phyloP scores from a whole-genome alignment of 2,113 vertebrate genomes.

The Xiphophorus hellerii region DNA sequence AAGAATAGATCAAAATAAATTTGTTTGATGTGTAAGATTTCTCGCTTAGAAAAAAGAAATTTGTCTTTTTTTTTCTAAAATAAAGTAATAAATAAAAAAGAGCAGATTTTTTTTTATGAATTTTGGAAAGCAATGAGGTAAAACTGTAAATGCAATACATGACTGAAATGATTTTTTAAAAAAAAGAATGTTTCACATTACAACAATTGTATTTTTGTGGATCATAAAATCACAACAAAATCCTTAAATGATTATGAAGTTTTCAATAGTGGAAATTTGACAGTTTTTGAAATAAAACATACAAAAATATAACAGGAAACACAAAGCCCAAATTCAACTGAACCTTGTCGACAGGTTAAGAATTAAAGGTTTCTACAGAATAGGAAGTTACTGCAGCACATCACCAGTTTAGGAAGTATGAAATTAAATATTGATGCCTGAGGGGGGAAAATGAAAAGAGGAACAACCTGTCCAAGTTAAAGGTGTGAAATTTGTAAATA shows the following conservation, averaged over 20 bases:
- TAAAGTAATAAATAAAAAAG: no score
- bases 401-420: not conserved
- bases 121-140: not conserved
- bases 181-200: constrained; percentile 18
- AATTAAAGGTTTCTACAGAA: constrained; percentile 16
- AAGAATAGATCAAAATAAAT: constrained; percentile 1
- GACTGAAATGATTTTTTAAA: not conserved
- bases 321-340: not conserved
- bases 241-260: not conserved
- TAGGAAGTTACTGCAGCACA: constrained; percentile 9
- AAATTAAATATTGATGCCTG: constrained; percentile 37
- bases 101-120: not conserved
- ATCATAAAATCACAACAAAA: constrained; percentile 5
- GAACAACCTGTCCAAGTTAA: constrained; percentile 18
- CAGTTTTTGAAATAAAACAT: not conserved
- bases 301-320: constrained; percentile 4
- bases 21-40: not conserved
- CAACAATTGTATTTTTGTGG: constrained; percentile 38
- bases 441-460: constrained; percentile 14
- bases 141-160: no score
- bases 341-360: not conserved
- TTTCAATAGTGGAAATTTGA: not conserved
- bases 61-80: not conserved
- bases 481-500: constrained; percentile 15
- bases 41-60: no score